phyloP scores from a whole-genome alignment of 2,888 invertebrate genomes.

The Myopa tessellatipennis region DNA sequence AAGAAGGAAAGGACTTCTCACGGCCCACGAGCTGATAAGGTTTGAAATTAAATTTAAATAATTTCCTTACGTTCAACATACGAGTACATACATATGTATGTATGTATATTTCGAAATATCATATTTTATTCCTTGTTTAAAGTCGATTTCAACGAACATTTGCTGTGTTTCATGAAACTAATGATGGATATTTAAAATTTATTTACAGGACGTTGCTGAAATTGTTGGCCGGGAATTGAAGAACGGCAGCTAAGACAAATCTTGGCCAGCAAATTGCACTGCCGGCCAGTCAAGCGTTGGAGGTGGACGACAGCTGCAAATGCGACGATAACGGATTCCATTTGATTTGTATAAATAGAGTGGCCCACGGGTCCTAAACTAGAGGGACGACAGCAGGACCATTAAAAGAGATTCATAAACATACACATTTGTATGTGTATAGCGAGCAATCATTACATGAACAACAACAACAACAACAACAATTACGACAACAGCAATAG shows the following conservation, averaged over 20 bases:
- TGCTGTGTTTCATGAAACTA: background rate
- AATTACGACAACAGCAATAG: background rate
- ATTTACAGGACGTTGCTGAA: constrained; percentile 27
- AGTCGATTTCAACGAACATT: background rate
- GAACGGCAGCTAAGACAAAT: constrained; percentile 3
- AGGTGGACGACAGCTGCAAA: constrained; percentile 39
- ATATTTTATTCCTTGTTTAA: too few species aligned
- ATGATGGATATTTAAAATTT: constrained; percentile 7
- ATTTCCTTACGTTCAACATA: too few species aligned
- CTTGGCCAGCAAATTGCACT: constrained; percentile 19
- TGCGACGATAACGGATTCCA: constrained; percentile 38
- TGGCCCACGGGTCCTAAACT: constrained; percentile 24
- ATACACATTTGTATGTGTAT: background rate
- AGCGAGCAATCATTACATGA: background rate
- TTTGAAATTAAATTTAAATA: too few species aligned
- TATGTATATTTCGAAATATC: too few species aligned
- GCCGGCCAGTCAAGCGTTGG: background rate
- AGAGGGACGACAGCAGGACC: background rate
- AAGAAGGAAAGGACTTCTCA: too few species aligned
- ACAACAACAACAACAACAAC: constrained; percentile 2
- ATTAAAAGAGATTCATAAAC: background rate
- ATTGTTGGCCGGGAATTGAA: background rate
- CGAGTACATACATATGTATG: too few species aligned
- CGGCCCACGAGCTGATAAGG: too few species aligned
- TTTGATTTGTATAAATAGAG: constrained; percentile 41